Base-by-base conservation (phyloP, 2,797 vertebrate genomes). In the Pseudomugil tenellus region DNA sequence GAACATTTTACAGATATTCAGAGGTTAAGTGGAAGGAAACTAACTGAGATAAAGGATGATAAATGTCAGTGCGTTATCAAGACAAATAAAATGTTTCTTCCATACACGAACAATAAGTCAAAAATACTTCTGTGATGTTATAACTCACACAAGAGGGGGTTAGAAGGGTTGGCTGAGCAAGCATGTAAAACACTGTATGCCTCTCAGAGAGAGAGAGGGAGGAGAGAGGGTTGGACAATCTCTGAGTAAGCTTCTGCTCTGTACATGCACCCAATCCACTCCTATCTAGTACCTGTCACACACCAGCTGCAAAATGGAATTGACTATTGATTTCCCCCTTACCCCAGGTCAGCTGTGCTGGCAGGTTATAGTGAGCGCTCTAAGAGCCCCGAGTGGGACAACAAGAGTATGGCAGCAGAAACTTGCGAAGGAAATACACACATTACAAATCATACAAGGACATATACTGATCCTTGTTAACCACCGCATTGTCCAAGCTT, bases 211-310 rank as follows among this genome's bases (percentile, higher is more conserved):
- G 58, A 52, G 59, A 52, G 61, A 70, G 61, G 28, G 46, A 54
- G 53, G 3, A 37, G 12, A 64, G 63, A 55, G 72, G 81, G 84
- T 84, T 74, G 85, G 87, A 87, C 76, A 80, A 81, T 86, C 84
- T 86, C 74, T 54, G 81, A 87, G 87, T 89, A 80, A 80, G 75
- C 74, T 87, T 63, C 65, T 91, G 93, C 90, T 92, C 90, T 90
- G 85, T 90, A 93, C 93, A 93, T 87, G 90, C 88, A 89, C 90
- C 92, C 92, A 90, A 93, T 94, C 90, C 87, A 89, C 91, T 93
- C 86, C 92, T 92, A 92, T 94, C 93, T 93, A 86, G 89, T 92
- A 92, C 74, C 93, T 93, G 94, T 94, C 93, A 94, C 88, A 91
- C 62, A 63, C 83, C 72, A 72, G 79, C 89, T 83, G 84, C 91